A percentile compares a stretch with the other conserved stretches of the same genome.
phyloP scores from a whole-genome alignment of 2,888 invertebrate species.

The Hartigia nigra region DNA sequence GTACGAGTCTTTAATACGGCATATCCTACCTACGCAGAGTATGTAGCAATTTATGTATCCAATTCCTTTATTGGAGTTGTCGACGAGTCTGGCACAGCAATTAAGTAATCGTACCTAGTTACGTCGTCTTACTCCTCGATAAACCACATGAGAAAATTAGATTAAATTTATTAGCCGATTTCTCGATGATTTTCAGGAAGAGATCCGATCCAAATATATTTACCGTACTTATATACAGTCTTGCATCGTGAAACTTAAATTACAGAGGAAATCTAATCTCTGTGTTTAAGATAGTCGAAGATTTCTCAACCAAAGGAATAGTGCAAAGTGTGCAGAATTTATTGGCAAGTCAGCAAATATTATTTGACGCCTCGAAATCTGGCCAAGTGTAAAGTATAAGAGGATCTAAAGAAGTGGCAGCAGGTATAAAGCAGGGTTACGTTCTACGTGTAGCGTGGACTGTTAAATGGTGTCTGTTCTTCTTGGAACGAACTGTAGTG shows the following conservation, averaged over 20 bases:
- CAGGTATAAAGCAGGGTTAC: too few species aligned
- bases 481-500: too few species aligned
- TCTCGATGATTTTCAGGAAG: too few species aligned
- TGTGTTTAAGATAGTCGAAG: background rate
- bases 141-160: background rate
- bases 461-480: too few species aligned
- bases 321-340: background rate
- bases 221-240: too few species aligned
- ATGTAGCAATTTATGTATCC: background rate
- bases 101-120: background rate
- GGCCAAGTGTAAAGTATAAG: background rate
- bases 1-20: background rate
- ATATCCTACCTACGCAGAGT: background rate
- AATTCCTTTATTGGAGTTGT: background rate
- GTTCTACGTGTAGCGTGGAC: too few species aligned
- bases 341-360: background rate
- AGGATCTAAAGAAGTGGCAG: background rate
- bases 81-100: background rate
- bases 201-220: too few species aligned
- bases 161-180: too few species aligned
- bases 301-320: background rate
- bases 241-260: too few species aligned
- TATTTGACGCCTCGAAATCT: background rate
- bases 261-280: too few species aligned
- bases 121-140: background rate